A percentile compares a stretch with the other conserved stretches of the same genome.
phyloP scores from a whole-genome alignment of 1,140 invertebrate genomes.

The Halesus radiatus region DNA sequence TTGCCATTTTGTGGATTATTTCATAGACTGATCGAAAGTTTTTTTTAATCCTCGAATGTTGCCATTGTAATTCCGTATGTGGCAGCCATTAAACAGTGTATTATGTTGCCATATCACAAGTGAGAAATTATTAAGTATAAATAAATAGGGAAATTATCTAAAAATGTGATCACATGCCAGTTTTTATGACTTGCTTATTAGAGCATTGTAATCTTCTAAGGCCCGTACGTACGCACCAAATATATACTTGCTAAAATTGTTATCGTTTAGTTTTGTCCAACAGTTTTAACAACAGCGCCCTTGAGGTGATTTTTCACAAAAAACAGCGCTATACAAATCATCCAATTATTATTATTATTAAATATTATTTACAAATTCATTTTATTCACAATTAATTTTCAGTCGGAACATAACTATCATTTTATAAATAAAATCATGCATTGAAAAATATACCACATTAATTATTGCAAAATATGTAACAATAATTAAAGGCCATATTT shows the following conservation, averaged over 20 bases:
- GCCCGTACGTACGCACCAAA: constrained; percentile 54
- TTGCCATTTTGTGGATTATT: no score
- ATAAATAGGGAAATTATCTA: constrained; percentile 24
- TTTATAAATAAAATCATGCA: no score
- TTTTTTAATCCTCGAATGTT: background rate
- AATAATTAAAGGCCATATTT: no score
- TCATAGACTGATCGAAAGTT: no score
- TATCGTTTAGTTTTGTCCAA: background rate
- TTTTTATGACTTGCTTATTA: constrained; percentile 44
- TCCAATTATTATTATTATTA: no score
- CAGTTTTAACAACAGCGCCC: background rate
- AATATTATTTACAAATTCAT: no score
- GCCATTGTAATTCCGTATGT: constrained; percentile 14
- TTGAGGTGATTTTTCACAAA: no score
- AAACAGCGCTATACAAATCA: no score
- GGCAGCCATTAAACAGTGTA: constrained; percentile 12
- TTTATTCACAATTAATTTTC: no score
- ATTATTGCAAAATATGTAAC: no score
- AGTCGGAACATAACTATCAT: no score
- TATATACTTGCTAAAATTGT: constrained; percentile 41
- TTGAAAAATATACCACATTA: no score
- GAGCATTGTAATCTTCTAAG: constrained; percentile 41
- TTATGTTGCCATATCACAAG: constrained; percentile 40
- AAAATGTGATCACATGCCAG: constrained; percentile 53
- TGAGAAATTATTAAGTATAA: constrained; percentile 32